A percentile compares a stretch with the other conserved stretches of the same genome.
Conservation (phyloP, 2,113 vertebrate genomes). For the Galemys pyrenaicus region DNA sequence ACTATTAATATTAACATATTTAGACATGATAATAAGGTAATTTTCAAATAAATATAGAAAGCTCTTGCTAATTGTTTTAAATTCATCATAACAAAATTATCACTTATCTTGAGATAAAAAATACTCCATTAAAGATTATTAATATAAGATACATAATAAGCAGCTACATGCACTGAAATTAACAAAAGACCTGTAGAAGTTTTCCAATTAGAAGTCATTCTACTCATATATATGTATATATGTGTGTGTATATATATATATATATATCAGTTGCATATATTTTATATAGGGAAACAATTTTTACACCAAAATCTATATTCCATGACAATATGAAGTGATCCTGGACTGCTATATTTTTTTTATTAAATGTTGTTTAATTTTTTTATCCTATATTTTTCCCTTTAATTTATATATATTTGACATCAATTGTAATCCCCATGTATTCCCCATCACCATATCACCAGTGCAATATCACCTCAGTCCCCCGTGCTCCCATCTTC, state of each 20-base stretch:
- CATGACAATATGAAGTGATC: not conserved
- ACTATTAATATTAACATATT: not conserved
- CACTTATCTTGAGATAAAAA: not conserved
- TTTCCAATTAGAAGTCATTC: not conserved
- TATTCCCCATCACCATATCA: too few relatives aligned
- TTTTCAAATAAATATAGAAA: not conserved
- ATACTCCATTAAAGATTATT: not conserved
- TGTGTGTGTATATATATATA: not conserved
- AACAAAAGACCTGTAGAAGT: not conserved
- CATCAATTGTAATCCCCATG: too few relatives aligned
- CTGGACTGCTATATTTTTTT: not conserved
- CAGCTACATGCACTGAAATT: not conserved
- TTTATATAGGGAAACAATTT: not conserved
- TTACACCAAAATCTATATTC: not conserved
- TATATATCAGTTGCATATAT: not conserved
- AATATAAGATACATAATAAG: not conserved
- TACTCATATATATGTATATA: not conserved
- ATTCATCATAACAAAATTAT: not conserved
- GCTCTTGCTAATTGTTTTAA: constrained; percentile 1
- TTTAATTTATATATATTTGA: too few relatives aligned
- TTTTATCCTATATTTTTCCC: too few relatives aligned
- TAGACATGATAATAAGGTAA: not conserved
- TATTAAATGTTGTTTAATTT: too few relatives aligned
- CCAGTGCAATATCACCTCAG: too few relatives aligned
- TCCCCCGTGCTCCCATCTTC: too few relatives aligned